phyloP scores from a whole-genome alignment of 2,113 vertebrate genomes.

The Cepphus grylle region DNA sequence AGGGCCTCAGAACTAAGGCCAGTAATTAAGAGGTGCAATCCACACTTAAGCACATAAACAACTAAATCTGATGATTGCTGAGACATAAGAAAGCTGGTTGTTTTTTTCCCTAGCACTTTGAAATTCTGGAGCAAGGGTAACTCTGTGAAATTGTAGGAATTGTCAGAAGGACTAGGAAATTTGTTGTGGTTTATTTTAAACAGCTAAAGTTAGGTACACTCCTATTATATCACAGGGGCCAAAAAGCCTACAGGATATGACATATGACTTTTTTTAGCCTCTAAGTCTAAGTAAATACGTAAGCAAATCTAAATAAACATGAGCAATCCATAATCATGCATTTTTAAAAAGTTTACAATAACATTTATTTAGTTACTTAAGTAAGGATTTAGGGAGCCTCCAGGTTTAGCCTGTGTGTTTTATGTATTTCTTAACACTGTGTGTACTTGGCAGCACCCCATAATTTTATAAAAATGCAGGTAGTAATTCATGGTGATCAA shows the following conservation, averaged over 20 bases:
- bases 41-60: background rate
- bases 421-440: background rate
- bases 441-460: conserved; percentile 9
- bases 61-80: background rate
- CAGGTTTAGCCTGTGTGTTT: background rate
- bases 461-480: conserved; percentile 35
- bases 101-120: background rate
- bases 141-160: background rate
- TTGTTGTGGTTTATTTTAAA: background rate
- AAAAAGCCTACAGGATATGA: conserved; percentile 2
- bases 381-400: background rate
- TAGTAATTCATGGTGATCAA: background rate
- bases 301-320: conserved; percentile 13
- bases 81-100: background rate
- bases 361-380: background rate
- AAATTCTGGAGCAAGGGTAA: background rate
- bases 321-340: background rate
- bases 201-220: background rate
- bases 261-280: background rate
- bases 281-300: background rate
- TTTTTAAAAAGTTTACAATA: conserved; percentile 9
- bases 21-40: background rate
- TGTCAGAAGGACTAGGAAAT: background rate
- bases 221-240: background rate
- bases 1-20: background rate